Percentiles rank a stretch among this genome's conserved stretches.
Evolutionary conservation across 2,113 vertebrate genomes (phyloP).

Genomic region (Ammodytes dubius): DNA sequence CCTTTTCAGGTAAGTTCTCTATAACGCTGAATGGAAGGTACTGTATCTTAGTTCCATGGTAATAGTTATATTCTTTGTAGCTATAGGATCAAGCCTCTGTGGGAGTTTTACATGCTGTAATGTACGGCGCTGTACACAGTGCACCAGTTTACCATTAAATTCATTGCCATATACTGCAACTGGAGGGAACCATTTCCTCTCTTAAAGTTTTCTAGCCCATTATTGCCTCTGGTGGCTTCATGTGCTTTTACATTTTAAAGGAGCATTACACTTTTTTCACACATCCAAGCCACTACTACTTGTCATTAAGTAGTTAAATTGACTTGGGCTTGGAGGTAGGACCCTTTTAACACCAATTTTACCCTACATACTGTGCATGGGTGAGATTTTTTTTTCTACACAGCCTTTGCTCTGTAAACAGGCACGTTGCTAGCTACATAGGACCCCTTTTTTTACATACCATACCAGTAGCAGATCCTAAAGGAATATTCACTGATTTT

Average conservation of each 20-base stretch:
- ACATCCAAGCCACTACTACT: not conserved
- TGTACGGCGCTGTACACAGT: not conserved
- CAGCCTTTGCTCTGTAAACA: too few relatives aligned
- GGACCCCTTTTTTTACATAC: too few relatives aligned
- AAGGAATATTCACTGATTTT: too few relatives aligned
- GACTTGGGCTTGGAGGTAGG: too few relatives aligned
- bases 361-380: too few relatives aligned
- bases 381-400: too few relatives aligned
- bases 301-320: too few relatives aligned
- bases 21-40: not conserved
- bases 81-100: not conserved
- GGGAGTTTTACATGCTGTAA: too few relatives aligned
- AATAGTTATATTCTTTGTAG: too few relatives aligned
- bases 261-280: not conserved
- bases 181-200: not conserved
- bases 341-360: too few relatives aligned
- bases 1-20: not conserved
- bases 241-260: conserved; percentile 25
- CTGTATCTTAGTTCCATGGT: not conserved
- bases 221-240: conserved; percentile 69
- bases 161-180: not conserved
- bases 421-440: too few relatives aligned
- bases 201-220: conserved; percentile 21
- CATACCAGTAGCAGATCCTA: too few relatives aligned
- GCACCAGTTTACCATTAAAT: not conserved